Evolutionary conservation across 2,113 vertebrate genomes (phyloP).

Genomic region (Melanostigma gelatinosum): DNA sequence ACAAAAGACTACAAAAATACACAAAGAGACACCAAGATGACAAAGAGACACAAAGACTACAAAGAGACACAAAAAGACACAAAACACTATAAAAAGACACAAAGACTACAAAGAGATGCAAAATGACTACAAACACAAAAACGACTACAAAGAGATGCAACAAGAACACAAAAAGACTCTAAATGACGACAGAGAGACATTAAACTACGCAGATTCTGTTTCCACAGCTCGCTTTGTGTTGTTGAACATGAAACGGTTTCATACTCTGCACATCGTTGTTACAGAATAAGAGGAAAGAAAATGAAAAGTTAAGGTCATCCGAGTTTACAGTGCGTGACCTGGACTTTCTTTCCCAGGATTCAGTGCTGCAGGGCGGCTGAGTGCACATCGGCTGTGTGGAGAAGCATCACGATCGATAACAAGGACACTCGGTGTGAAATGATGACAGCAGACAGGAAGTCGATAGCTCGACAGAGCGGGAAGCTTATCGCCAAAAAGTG

Average conservation of each 20-base stretch:
- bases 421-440: background rate
- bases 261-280: background rate
- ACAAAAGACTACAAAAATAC: too few species aligned
- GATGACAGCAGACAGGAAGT: conserved; percentile 22
- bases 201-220: too few species aligned
- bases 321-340: background rate
- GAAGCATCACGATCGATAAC: conserved; percentile 13
- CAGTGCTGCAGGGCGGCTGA: background rate
- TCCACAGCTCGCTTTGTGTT: background rate
- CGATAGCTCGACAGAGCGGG: background rate
- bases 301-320: background rate
- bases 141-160: too few species aligned
- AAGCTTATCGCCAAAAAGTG: background rate
- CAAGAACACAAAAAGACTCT: too few species aligned
- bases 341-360: background rate
- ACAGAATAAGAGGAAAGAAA: background rate
- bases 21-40: too few species aligned
- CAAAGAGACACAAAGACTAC: too few species aligned
- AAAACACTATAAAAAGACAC: too few species aligned
- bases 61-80: too few species aligned
- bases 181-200: too few species aligned
- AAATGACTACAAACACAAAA: too few species aligned
- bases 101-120: too few species aligned
- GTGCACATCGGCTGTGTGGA: background rate
- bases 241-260: background rate